Percentiles rank a stretch among this genome's conserved stretches.
These are phyloP conservation scores for Cantharis flavilabris DNA, from an alignment of 2,888 invertebrate genomes.

Conservation along the genomic window DNA sequence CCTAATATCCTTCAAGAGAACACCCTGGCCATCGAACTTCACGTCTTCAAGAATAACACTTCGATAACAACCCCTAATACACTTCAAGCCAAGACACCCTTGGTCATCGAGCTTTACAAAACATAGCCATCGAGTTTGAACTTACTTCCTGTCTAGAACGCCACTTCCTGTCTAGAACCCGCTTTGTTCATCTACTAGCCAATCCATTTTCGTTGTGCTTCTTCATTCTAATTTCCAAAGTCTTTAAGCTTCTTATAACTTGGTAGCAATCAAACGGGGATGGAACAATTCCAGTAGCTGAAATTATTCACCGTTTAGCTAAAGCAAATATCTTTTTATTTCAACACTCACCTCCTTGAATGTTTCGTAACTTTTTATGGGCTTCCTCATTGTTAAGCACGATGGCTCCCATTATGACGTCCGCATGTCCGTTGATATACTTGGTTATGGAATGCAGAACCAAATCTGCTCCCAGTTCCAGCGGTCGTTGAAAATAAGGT, in stretches of 20 bases:
- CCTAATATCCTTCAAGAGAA: too few species aligned
- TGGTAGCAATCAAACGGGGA: slow-evolving; percentile 95
- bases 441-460: slow-evolving; percentile 41
- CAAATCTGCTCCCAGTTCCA: slow-evolving; percentile 42
- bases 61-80: too few species aligned
- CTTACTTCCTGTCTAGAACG: too few species aligned
- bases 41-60: too few species aligned
- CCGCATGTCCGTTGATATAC: slow-evolving; percentile 44
- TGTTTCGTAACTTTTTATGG: slow-evolving; percentile 59
- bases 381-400: slow-evolving; percentile 43
- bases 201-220: slow-evolving; percentile 80
- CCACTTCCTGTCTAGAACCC: too few species aligned
- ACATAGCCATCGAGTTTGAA: too few species aligned
- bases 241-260: slow-evolving; percentile 90
- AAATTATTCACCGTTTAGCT: not conserved
- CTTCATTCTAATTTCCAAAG: slow-evolving; percentile 87
- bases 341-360: slow-evolving; percentile 56
- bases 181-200: too few species aligned
- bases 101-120: too few species aligned
- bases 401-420: slow-evolving; percentile 39
- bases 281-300: slow-evolving; percentile 71
- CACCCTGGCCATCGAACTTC: too few species aligned
- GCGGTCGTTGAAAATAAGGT: slow-evolving; percentile 39
- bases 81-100: too few species aligned
- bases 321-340: too few species aligned